A percentile compares a stretch with the other conserved stretches of the same genome.
These are phyloP conservation scores for Eciton burchellii DNA, from an alignment of 1,140 invertebrate genomes.

Conservation along the genomic window DNA sequence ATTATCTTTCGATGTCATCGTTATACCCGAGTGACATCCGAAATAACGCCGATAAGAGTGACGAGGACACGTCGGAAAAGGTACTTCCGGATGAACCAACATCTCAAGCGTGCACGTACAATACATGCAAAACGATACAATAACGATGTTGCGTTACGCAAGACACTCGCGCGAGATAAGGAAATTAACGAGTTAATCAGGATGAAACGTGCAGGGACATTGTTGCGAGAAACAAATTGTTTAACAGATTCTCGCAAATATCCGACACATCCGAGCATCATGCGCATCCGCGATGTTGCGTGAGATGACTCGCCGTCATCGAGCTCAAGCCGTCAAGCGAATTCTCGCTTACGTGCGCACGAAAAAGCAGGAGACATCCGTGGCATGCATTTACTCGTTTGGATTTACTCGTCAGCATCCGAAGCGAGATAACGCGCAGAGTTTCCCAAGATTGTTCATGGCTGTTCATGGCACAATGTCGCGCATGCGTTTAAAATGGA, in stretches of 20 bases:
- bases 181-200: background rate
- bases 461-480: background rate
- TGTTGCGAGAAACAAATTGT: background rate
- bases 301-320: background rate
- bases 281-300: no score
- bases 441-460: background rate
- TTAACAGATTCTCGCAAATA: background rate
- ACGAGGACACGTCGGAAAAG: background rate
- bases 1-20: slow-evolving; percentile 51
- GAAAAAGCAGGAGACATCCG: slow-evolving; percentile 5
- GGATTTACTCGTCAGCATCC: background rate
- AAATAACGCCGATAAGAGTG: slow-evolving; percentile 11
- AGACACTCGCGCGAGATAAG: background rate
- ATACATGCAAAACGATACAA: no score
- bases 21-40: slow-evolving; percentile 11
- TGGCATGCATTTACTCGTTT: slow-evolving; percentile 11
- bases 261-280: background rate
- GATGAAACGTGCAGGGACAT: background rate
- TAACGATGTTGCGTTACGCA: background rate
- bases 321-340: no score
- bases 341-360: background rate
- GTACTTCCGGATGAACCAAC: background rate
- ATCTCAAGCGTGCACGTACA: background rate
- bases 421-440: slow-evolving; percentile 8
- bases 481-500: no score